Evolutionary conservation across 2,888 invertebrate species (phyloP).

Genomic region (Gasteruption jaculator): DNA sequence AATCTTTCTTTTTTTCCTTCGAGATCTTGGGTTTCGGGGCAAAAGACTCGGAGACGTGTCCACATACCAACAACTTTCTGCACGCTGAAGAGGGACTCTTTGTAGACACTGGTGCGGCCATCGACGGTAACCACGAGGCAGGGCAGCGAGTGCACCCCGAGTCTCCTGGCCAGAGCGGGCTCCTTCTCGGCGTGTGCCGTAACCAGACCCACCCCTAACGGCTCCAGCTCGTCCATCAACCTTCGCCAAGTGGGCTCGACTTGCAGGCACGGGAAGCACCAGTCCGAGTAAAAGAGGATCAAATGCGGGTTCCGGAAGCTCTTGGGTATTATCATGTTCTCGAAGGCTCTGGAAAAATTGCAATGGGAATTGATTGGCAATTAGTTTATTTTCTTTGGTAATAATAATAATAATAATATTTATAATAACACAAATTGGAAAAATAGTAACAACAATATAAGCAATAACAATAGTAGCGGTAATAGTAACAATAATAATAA

Average conservation of each 20-base stretch:
- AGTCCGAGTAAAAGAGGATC: slow-evolving; percentile 88
- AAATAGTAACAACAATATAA: slow-evolving; percentile 24
- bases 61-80: slow-evolving; percentile 73
- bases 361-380: slow-evolving; percentile 9
- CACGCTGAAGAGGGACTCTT: slow-evolving; percentile 73
- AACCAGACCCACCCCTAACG: slow-evolving; percentile 75
- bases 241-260: slow-evolving; percentile 83
- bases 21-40: slow-evolving; percentile 1
- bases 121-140: slow-evolving; percentile 77
- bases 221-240: slow-evolving; percentile 81
- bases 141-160: slow-evolving; percentile 79
- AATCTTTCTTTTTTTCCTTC: no score
- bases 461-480: no score
- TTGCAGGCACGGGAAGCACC: slow-evolving; percentile 89
- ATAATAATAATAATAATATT: slow-evolving; percentile 11
- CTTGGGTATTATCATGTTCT: slow-evolving; percentile 80
- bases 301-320: slow-evolving; percentile 79
- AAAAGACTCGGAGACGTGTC: slow-evolving; percentile 4
- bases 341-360: slow-evolving; percentile 72
- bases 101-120: slow-evolving; percentile 80
- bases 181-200: slow-evolving; percentile 85
- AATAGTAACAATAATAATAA: slow-evolving; percentile 7
- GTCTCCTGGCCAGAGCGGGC: slow-evolving; percentile 67
- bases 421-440: slow-evolving; percentile 12
- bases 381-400: slow-evolving; percentile 4